Percentiles rank a stretch among this genome's conserved stretches.
Evolutionary conservation across 2,888 invertebrate species (phyloP).

Genomic region (Nephrotoma flavescens): DNA sequence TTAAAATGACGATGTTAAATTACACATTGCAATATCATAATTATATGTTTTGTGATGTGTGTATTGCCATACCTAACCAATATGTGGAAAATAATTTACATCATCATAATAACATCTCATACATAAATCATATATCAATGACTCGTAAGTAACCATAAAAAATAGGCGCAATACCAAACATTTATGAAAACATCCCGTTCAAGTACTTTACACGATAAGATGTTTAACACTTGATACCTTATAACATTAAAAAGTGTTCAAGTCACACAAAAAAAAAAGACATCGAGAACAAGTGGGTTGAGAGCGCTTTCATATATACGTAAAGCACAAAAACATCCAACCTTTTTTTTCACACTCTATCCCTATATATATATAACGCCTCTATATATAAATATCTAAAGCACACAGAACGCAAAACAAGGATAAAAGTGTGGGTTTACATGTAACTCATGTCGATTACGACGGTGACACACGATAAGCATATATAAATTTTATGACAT

Average conservation of each 20-base stretch:
- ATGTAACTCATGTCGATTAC: neutral
- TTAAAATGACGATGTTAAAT: no score
- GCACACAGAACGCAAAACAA: neutral
- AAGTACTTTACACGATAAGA: neutral
- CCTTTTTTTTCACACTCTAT: neutral
- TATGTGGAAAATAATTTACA: no score
- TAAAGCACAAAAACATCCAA: neutral
- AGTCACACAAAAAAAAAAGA: neutral
- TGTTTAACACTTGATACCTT: neutral
- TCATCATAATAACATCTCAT: neutral
- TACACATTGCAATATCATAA: no score
- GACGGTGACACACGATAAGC: neutral
- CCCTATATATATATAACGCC: neutral
- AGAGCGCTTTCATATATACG: neutral
- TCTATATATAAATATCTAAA: neutral
- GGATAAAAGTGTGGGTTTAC: neutral
- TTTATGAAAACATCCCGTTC: neutral
- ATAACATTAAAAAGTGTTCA: neutral
- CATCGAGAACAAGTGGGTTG: neutral
- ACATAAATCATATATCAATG: neutral
- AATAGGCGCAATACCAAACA: neutral
- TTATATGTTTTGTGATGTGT: no score
- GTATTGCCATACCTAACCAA: no score
- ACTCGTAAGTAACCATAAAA: neutral
- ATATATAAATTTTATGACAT: neutral